These are phyloP conservation scores for Leistus spinibarbis DNA, from an alignment of 2,888 invertebrate genomes.

Conservation along the genomic window DNA sequence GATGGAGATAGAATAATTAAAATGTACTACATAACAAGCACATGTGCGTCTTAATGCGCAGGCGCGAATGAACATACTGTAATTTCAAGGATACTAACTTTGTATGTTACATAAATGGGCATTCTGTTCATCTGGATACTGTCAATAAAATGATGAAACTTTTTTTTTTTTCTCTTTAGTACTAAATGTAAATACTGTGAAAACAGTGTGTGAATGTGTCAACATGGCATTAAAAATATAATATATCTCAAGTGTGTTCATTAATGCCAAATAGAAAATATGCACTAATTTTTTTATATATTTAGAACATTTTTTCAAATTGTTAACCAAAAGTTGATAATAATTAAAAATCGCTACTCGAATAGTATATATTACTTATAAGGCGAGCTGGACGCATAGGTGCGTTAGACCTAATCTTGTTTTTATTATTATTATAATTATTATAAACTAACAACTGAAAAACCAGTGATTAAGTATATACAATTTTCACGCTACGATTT, in stretches of 20 bases:
- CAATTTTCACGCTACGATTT: neutral
- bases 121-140: slow-evolving; percentile 36
- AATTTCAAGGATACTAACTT: slow-evolving; percentile 22
- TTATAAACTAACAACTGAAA: neutral
- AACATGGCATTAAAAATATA: neutral
- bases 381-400: no score
- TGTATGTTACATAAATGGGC: slow-evolving; percentile 32
- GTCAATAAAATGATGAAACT: slow-evolving; percentile 17
- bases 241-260: neutral
- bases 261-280: no score
- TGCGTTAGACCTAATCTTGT: no score
- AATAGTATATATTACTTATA: no score
- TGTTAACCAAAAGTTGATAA: no score
- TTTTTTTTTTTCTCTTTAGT: slow-evolving; percentile 7
- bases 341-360: no score
- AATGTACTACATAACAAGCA: neutral
- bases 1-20: neutral
- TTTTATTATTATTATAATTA: no score
- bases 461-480: neutral
- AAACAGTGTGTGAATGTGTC: neutral
- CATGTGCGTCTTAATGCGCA: neutral
- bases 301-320: no score
- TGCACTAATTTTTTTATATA: no score
- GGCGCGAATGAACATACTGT: neutral
- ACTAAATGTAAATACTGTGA: no score